phyloP scores from a whole-genome alignment of 2,888 invertebrate species.

The Lypha dubia region DNA sequence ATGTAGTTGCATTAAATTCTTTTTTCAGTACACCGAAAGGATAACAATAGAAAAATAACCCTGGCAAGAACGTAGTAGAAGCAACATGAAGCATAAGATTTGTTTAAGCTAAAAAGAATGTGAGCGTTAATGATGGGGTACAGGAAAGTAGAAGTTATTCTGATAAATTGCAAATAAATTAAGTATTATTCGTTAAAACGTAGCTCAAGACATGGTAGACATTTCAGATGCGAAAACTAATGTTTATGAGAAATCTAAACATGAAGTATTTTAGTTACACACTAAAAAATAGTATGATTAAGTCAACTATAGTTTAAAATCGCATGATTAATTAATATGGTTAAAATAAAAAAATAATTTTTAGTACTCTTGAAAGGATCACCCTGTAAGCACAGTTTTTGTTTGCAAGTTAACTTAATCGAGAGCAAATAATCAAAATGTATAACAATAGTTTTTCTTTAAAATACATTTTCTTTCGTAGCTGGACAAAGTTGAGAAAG shows the following conservation, averaged over 20 bases:
- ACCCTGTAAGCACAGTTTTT: neutral
- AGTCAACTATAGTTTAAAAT: no score
- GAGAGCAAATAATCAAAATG: neutral
- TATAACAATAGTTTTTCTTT: conserved; percentile 4
- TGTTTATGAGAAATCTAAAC: neutral
- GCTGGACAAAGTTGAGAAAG: conserved; percentile 3
- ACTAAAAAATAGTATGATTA: no score
- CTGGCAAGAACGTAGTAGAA: conserved; percentile 22
- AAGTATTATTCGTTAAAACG: neutral
- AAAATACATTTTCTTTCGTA: neutral
- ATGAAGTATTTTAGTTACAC: no score
- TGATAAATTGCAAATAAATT: conserved; percentile 27
- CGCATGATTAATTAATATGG: no score
- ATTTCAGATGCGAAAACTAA: neutral
- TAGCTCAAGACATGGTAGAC: neutral
- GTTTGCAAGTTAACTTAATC: conserved; percentile 5
- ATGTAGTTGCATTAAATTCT: conserved; percentile 59
- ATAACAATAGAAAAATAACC: conserved; percentile 41
- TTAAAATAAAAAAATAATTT: no score
- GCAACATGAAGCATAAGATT: conserved; percentile 4
- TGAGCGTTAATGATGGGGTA: neutral
- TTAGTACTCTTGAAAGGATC: neutral
- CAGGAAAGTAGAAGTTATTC: neutral
- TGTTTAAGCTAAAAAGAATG: neutral
- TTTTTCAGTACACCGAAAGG: conserved; percentile 28